These are phyloP conservation scores for Carcinoscorpius rotundicauda DNA, from an alignment of 1,140 invertebrate genomes.

Conservation along the genomic window DNA sequence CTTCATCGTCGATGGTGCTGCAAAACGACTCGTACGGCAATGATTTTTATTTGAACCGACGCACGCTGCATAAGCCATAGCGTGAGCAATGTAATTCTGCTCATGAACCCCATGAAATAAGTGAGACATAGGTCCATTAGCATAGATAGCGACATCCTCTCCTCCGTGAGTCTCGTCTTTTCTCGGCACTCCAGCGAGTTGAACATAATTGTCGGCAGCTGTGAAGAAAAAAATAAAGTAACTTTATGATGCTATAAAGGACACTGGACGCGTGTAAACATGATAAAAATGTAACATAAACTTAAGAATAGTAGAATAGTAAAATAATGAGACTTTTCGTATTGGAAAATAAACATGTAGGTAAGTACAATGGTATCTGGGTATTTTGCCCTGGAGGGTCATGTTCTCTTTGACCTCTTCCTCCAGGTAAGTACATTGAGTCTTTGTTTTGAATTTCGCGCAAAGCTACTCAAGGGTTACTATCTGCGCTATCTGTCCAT, in stretches of 20 bases:
- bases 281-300: background rate
- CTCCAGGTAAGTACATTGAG: too few species aligned
- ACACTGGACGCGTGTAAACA: background rate
- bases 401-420: too few species aligned
- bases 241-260: background rate
- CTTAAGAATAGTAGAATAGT: too few species aligned
- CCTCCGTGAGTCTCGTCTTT: conserved; percentile 49
- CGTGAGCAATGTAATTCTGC: conserved; percentile 78
- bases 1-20: too few species aligned
- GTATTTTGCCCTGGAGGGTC: too few species aligned
- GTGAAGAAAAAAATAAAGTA: background rate
- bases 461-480: too few species aligned
- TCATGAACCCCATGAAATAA: conserved; percentile 80
- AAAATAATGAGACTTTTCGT: too few species aligned
- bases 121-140: conserved; percentile 66
- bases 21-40: background rate
- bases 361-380: too few species aligned
- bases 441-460: too few species aligned
- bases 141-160: conserved; percentile 52
- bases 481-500: too few species aligned
- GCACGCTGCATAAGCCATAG: conserved; percentile 47
- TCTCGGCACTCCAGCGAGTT: conserved; percentile 8
- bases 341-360: too few species aligned
- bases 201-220: background rate
- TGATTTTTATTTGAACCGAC: conserved; percentile 27